Evolutionary conservation across 2,888 invertebrate genomes (phyloP), one percentile per base, ranked within the genome.

Genomic region (Andricus quercusramuli): DNA sequence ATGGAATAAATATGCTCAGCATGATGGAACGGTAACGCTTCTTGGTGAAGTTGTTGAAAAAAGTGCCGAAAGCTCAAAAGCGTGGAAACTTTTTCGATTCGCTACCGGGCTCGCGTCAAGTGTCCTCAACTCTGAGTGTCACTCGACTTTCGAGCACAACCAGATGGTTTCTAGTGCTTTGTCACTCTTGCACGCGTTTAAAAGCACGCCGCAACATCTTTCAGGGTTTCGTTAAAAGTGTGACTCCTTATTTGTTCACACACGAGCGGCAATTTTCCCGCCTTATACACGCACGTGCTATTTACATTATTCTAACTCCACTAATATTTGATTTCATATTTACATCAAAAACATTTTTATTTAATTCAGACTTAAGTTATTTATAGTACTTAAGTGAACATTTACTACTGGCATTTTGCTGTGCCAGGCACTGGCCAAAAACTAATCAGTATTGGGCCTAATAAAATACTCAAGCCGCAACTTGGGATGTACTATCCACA

Each of bases 1-100:
- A 78, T 20, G 78, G 68, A 78, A 83, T 65, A 74, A 83, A 83
- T 81, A 78, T 65, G 78, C 83, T 37, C 82, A 81, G 82, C 82
- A 66, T 80, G 82, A 83, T 51, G 78, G 81, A 83, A 78, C 81
- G 78, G 81, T 79, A n/a, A 78, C 82, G 82, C 82, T 83, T 82
- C 77, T 83, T 78, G 76, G 78, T 3, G 51, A 51, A 74, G 77
- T 83, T 81, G 77, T 79, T 78, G 80, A 78, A 62, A 66, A 44
- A 41, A 65, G 25, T 78, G 44, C 66, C 80, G 84, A 82, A 86
- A 87, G 85, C 85, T 90, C 86, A 89, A 89, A 90, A 90, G 89
- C 85, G 84, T 84, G 88, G 87, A 89, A 90, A 89, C 87, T 82
- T 81, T 79, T 83, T 77, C 78, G 82, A 83, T 85, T 84, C 78